Evolutionary conservation across 2,797 vertebrate species (phyloP), one percentile per base, ranked within the genome.

Genomic region (Micromesistius poutassou): DNA sequence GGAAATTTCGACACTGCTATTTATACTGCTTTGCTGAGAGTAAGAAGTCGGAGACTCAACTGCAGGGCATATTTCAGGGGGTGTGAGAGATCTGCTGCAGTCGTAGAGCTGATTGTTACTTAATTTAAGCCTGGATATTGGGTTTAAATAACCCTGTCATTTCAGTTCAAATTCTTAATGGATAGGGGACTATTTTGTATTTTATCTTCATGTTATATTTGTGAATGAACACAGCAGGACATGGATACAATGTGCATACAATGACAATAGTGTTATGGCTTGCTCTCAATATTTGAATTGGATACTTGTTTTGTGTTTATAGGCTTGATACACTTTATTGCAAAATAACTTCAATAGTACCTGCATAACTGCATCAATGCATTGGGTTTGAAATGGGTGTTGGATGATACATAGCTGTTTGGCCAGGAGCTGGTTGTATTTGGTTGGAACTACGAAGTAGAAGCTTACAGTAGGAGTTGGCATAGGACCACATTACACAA

Each of bases 1-100:
- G 62, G 77, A 40, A 71, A 80, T 36, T 38, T 75, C 74, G 73
- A 72, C 30, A 30, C 71, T 77, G 76, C 70, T 76, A 62, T 84
- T 78, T 77, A 46, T 76, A 71, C 30, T 55, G 76, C 77, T 77
- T 75, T 82, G 35, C 73, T 42, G 74, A 75, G 42, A 66, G 30
- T 66, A 25, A 73, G 30, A 50, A 22, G 22, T 33, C 35, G 68
- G 36, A 77, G 30, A 33, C 55, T 16, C 16, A 30, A 66, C 70
- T 14, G 36, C 13, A 40, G 33, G 33, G 38, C 72, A 42, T 2
- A 78, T 19, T 25, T n/a, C 72, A 78, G n/a, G 4, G 4, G 28
- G 31, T n/a, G 55, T 62, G 22, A 73, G 22, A 30, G n/a, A 36
- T 36, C 30, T n/a, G 28, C 30, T 28, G 30, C 28, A 9, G 22